A percentile compares a stretch with the other conserved stretches of the same genome.
Evolutionary conservation across 1,140 invertebrate genomes (phyloP).

Genomic region (Chrysomallon squamiferum): DNA sequence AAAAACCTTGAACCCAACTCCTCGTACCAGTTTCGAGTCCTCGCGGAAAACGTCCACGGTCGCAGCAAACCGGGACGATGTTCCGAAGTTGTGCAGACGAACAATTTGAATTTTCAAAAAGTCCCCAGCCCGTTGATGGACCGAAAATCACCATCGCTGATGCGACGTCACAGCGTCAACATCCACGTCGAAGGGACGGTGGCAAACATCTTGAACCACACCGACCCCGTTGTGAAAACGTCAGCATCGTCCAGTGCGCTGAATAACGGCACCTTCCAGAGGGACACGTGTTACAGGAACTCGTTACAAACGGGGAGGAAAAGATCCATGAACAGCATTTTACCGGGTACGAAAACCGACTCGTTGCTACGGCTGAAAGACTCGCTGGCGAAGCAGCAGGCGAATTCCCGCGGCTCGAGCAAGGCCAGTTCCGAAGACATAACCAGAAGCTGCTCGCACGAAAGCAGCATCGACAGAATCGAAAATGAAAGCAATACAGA

Average conservation of each 20-base stretch:
- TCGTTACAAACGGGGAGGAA: conserved; percentile 20
- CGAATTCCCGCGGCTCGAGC: background rate
- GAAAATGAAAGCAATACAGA: too few species aligned
- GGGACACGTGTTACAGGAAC: conserved; percentile 8
- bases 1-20: conserved; percentile 85
- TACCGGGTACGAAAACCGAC: conserved; percentile 38
- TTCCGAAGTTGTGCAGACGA: conserved; percentile 31
- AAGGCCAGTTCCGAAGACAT: background rate
- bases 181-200: conserved; percentile 46
- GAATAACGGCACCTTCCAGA: conserved; percentile 5
- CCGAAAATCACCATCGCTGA: conserved; percentile 20
- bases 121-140: background rate
- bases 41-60: conserved; percentile 96
- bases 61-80: conserved; percentile 81
- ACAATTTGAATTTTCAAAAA: conserved; percentile 10
- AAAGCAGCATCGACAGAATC: background rate
- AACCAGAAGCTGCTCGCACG: background rate
- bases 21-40: conserved; percentile 94
- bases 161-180: conserved; percentile 43
- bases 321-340: conserved; percentile 32
- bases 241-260: background rate
- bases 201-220: conserved; percentile 34
- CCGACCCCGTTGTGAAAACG: conserved; percentile 4
- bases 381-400: conserved; percentile 6
- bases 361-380: conserved; percentile 20